Base-by-base conservation (phyloP, 2,888 invertebrate genomes). In the Lasioglossum calceatum region DNA sequence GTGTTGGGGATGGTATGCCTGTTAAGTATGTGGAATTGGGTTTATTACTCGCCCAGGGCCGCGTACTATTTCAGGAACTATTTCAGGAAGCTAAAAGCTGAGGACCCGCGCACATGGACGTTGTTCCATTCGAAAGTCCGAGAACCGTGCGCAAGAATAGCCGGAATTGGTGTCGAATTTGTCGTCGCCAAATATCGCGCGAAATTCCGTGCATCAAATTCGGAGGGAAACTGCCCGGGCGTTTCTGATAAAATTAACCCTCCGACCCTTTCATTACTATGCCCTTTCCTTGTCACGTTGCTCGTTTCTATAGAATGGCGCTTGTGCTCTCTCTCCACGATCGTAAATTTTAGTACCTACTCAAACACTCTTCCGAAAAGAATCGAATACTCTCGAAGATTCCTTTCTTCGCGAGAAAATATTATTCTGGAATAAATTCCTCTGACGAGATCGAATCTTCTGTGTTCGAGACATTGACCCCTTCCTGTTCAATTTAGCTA, bases 11-110 rank as follows among this genome's bases (percentile, higher is more conserved):
- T 82, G 86, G 90, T 90, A 87, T 91, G 87, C 83, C 88, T 84
- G 86, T 91, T 91, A 91, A 91, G 87, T 91, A 91, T 89, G 91
- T 91, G 89, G 81, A 87, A 91, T 90, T 90, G 85, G 89, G 92
- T 91, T 92, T 91, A 91, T 91, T 92, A 90, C 87, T 84, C 87
- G 85, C 77, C 83, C 64, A 75, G 85, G 81, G 82, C 80, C 84
- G 89, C 84, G 80, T 70, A 91, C 88, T 88, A 90, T 88, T 91
- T 89, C 85, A 80, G 80, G 77, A 92, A 92, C 91, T 91, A 91
- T 92, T 91, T 90, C 88, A 91, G 88, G 88, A 87, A 92, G 88
- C 78, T 83, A 78, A 84, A 86, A 80, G 74, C 78, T 78, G 86
- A 81, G 83, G 84, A 79, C 64, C 74, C 73, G 77, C 71, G 70